Base-by-base conservation (phyloP, 2,888 invertebrate species). In the Argyresthia albistria region DNA sequence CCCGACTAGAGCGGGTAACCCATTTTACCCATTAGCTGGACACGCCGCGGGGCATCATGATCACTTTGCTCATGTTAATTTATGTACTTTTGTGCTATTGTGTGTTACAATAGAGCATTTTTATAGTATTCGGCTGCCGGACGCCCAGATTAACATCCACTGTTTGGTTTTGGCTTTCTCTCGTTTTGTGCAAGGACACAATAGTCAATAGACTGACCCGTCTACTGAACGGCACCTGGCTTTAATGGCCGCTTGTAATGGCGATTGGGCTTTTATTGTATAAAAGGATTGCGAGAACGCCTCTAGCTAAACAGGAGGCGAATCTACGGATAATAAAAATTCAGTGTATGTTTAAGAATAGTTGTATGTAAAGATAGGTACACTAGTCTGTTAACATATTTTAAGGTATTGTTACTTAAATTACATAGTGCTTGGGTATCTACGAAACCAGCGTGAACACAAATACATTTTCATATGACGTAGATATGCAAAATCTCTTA, bases 61-160 rank as follows among this genome's bases (percentile, higher is more conserved):
- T 87, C 84, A 84, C 83, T 81, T 77, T 76, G 80, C 83, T 78
- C 73, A 76, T 76, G 79, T 80, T 86, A 86, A 87, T 87, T 87
- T 87, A 86, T 86, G 86, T 86, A 73, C 77, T 84, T 84, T 86
- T 86, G 82, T 65, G 75, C 73, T 67, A 84, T 86, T 86, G 67
- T 75, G 63, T 57, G 59, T 51, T 56, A 81, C 80, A 81, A 81
- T 73, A 57, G 71, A 52, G 59, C 73, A 79, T 81, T 86, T 68
- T 86, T 86, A 83, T 81, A 81, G 76, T 69, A 61, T 73, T 77
- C 72, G 70, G 73, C 78, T 81, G 83, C 86, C 73, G 86, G 84
- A 82, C 86, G 80, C 80, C 77, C 80, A 84, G 86, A 86, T 86
- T 83, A 86, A 77, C 78, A 82, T 86, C 84, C 72, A 80, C 67